phyloP scores from a whole-genome alignment of 2,797 vertebrate species.

The Centropyge bicolor region DNA sequence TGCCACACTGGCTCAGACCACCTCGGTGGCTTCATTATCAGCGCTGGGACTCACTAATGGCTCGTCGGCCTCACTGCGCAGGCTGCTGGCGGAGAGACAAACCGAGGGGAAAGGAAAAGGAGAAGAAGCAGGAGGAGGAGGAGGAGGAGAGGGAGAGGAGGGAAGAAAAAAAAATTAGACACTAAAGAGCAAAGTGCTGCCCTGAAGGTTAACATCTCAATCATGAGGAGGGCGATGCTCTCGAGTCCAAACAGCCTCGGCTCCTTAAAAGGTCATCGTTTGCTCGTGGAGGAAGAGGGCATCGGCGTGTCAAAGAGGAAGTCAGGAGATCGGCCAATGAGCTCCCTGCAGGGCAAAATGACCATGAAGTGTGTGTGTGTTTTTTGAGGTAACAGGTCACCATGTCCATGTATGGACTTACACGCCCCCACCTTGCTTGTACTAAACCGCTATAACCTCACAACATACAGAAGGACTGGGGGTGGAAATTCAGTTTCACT shows the following conservation, averaged over 20 bases:
- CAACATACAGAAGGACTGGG: slow-evolving; percentile 89
- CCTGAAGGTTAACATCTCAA: slow-evolving; percentile 79
- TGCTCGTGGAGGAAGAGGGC: slow-evolving; percentile 50
- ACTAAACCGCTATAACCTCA: slow-evolving; percentile 79
- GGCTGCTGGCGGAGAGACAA: slow-evolving; percentile 67
- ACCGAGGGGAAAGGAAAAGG: slow-evolving; percentile 20
- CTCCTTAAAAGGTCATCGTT: slow-evolving; percentile 57
- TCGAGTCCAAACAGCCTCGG: slow-evolving; percentile 53
- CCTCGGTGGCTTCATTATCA: slow-evolving; percentile 84
- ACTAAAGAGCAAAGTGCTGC: slow-evolving; percentile 56
- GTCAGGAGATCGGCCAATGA: slow-evolving; percentile 27
- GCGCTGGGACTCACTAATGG: slow-evolving; percentile 81
- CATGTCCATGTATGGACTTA: slow-evolving; percentile 34
- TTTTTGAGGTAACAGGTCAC: slow-evolving; percentile 49
- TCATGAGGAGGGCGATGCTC: slow-evolving; percentile 69
- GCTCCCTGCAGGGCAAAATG: slow-evolving; percentile 18
- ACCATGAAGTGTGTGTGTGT: slow-evolving; percentile 35
- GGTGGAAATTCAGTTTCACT: slow-evolving; percentile 86
- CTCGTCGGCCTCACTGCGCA: slow-evolving; percentile 65
- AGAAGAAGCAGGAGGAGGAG: slow-evolving; percentile 5
- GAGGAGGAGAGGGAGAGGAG: slow-evolving; percentile 12
- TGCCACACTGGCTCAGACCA: slow-evolving; percentile 76
- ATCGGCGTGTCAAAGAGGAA: slow-evolving; percentile 44
- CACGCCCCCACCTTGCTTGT: slow-evolving; percentile 74
- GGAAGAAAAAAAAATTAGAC: slow-evolving; percentile 51